Conservation (phyloP, 1,140 invertebrate species). For the Drosophila athabasca region DNA sequence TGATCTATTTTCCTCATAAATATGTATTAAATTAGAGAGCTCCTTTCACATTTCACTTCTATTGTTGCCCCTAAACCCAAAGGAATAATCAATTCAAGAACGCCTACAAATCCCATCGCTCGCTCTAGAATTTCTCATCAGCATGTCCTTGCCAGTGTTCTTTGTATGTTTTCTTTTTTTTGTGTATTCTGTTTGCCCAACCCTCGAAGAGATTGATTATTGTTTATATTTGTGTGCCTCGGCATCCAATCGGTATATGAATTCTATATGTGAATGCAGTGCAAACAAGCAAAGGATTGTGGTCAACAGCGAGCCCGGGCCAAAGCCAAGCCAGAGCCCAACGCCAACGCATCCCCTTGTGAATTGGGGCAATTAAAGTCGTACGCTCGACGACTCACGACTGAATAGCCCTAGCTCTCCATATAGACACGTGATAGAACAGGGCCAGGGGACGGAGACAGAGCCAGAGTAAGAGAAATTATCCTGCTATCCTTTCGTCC, state of each 20-base stretch:
- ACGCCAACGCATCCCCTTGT: conserved; percentile 46
- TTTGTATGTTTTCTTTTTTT: conserved; percentile 66
- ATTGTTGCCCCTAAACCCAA: conserved; percentile 19
- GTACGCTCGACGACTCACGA: conserved; percentile 54
- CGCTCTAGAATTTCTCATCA: conserved; percentile 53
- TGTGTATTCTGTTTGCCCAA: conserved; percentile 64
- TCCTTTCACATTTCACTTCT: conserved; percentile 35
- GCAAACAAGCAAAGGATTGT: conserved; percentile 72
- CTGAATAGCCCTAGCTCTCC: conserved; percentile 33
- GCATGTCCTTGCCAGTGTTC: conserved; percentile 63
- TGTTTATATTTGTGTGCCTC: conserved; percentile 76
- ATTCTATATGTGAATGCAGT: conserved; percentile 68
- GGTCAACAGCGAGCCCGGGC: conserved; percentile 19
- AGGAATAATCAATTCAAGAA: conserved; percentile 78
- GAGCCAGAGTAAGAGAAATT: conserved; percentile 8
- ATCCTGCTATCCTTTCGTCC: conserved; percentile 17
- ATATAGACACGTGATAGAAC: conserved; percentile 61
- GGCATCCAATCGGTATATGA: conserved; percentile 27
- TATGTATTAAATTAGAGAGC: conserved; percentile 71
- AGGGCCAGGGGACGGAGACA: conserved; percentile 9
- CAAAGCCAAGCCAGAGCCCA: background rate
- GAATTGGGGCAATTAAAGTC: conserved; percentile 81
- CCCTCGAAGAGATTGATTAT: conserved; percentile 80
- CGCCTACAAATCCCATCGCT: conserved; percentile 52
- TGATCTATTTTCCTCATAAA: conserved; percentile 74